Conservation (phyloP, 2,797 vertebrate genomes). For the Ceryle rudis region DNA sequence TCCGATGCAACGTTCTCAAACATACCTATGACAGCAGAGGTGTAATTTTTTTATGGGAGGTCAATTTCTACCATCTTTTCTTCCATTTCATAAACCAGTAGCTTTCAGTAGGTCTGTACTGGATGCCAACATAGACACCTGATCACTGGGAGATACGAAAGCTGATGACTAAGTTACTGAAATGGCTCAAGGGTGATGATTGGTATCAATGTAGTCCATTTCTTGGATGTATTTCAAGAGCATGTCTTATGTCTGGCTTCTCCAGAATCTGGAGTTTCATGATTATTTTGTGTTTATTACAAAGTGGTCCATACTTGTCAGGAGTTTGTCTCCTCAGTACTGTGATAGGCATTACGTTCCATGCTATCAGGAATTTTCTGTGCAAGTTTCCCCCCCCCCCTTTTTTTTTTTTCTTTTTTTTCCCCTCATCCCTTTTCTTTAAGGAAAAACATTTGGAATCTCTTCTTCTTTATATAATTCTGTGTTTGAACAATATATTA, state of each 20-base stretch:
- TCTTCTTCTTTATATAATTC: neutral
- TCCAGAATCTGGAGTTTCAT: neutral
- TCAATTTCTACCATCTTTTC: neutral
- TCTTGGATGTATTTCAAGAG: too few relatives aligned
- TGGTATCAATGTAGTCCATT: too few relatives aligned
- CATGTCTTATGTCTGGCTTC: too few relatives aligned
- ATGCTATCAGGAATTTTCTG: neutral
- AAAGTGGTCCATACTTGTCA: neutral
- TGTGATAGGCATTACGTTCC: neutral
- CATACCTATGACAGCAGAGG: neutral
- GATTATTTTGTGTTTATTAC: neutral
- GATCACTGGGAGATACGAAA: neutral
- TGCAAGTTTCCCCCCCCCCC: neutral
- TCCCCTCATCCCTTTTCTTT: neutral
- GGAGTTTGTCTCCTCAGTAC: neutral
- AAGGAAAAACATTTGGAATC: neutral
- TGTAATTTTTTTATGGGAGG: neutral
- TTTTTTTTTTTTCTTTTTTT: too few relatives aligned
- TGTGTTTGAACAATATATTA: neutral
- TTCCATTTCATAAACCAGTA: neutral
- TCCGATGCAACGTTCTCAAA: neutral
- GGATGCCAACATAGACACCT: neutral
- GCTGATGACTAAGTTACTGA: neutral
- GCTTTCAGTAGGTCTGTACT: neutral
- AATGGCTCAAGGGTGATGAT: neutral